These are phyloP conservation scores for Pseudoips prasinana DNA, from an alignment of 2,888 invertebrate species.

Conservation along the genomic window DNA sequence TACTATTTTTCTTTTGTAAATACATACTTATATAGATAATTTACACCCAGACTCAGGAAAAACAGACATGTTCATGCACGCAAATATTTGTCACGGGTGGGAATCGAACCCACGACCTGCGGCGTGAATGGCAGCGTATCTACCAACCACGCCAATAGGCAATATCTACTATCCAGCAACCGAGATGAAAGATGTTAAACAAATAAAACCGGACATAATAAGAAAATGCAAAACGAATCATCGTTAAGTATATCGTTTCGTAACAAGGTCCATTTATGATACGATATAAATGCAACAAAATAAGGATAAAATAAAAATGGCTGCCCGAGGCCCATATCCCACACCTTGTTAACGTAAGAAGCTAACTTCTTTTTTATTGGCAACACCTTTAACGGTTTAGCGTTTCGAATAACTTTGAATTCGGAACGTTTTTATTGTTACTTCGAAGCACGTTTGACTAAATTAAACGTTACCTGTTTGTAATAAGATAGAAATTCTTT, in stretches of 20 bases:
- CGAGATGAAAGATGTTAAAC: too few relatives aligned
- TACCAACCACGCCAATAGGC: too few relatives aligned
- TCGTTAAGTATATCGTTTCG: constrained; percentile 3
- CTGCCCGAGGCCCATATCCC: constrained; percentile 52
- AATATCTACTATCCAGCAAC: too few relatives aligned
- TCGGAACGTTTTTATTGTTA: constrained; percentile 69
- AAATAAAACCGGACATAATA: too few relatives aligned
- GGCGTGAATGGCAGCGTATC: too few relatives aligned
- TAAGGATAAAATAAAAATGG: constrained; percentile 33
- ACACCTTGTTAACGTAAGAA: constrained; percentile 67
- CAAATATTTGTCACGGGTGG: too few relatives aligned
- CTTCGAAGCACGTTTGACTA: constrained; percentile 17
- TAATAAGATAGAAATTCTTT: constrained; percentile 16
- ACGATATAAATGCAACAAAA: constrained; percentile 28
- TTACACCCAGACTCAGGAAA: too few relatives aligned
- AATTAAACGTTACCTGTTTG: constrained; percentile 22
- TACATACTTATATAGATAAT: too few relatives aligned
- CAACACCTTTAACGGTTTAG: constrained; percentile 73
- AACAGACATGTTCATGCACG: too few relatives aligned
- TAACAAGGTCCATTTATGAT: constrained; percentile 32
- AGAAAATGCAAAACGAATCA: too few relatives aligned
- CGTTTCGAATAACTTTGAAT: constrained; percentile 75
- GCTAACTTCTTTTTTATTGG: constrained; percentile 79
- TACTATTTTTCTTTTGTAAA: too few relatives aligned
- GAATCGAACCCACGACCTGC: too few relatives aligned